These are phyloP conservation scores for Malacoraja senta DNA, from an alignment of 2,797 vertebrate genomes.

Conservation along the genomic window DNA sequence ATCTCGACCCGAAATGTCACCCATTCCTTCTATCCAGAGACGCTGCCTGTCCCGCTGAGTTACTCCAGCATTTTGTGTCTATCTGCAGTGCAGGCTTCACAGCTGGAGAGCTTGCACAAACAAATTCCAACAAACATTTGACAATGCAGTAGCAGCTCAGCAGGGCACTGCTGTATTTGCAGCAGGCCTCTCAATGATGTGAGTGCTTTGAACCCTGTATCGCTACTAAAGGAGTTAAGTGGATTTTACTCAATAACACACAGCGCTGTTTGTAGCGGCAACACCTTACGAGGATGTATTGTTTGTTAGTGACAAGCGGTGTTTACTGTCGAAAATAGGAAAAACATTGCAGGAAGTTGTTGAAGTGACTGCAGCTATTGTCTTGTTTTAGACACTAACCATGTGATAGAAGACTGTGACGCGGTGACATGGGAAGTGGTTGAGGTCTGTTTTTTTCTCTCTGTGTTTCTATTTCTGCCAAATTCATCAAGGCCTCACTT, in stretches of 20 bases:
- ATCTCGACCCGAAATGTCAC: too few species aligned
- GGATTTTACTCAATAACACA: not conserved
- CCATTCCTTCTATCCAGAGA: too few species aligned
- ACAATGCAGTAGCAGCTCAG: not conserved
- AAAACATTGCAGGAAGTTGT: constrained; percentile 17
- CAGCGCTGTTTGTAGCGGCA: not conserved
- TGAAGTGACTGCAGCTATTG: not conserved
- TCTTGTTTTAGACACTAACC: not conserved
- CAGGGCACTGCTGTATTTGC: not conserved
- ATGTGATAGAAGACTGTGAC: not conserved
- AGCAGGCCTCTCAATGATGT: not conserved
- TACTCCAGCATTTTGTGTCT: too few species aligned
- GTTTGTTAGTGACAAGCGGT: not conserved
- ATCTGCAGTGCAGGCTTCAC: not conserved
- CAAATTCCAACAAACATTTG: not conserved
- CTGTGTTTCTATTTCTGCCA: not conserved
- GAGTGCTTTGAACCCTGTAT: not conserved
- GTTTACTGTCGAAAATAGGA: not conserved
- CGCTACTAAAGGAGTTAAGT: not conserved
- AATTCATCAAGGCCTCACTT: constrained; percentile 3
- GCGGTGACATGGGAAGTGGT: not conserved
- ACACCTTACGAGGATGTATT: not conserved
- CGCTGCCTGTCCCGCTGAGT: too few species aligned
- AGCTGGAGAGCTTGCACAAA: not conserved
- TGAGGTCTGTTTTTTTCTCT: not conserved